phyloP scores from a whole-genome alignment of 2,797 vertebrate genomes.

The Carduelis carduelis region DNA sequence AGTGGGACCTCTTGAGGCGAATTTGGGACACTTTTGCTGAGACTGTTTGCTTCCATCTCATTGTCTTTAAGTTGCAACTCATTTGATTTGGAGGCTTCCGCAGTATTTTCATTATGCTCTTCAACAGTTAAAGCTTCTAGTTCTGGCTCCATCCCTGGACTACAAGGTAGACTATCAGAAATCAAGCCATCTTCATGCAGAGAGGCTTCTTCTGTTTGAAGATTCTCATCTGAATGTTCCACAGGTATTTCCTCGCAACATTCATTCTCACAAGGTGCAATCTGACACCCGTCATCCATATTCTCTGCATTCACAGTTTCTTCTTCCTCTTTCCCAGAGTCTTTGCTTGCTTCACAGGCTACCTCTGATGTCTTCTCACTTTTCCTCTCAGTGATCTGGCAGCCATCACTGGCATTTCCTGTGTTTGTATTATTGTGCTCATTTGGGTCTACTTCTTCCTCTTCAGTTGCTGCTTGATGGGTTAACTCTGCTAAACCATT shows the following conservation, averaged over 20 bases:
- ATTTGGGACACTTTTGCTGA: neutral
- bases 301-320: constrained; percentile 1
- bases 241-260: constrained; percentile 18
- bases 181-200: neutral
- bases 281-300: constrained; percentile 57
- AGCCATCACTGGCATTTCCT: neutral
- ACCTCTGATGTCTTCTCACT: neutral
- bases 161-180: neutral
- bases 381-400: neutral
- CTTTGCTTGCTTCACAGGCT: neutral
- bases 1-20: neutral
- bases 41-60: neutral
- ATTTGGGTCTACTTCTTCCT: neutral
- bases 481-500: neutral
- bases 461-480: neutral
- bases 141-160: neutral
- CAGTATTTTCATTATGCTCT: neutral
- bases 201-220: constrained; percentile 45
- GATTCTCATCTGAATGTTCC: constrained; percentile 13
- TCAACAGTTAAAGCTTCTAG: neutral
- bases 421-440: neutral
- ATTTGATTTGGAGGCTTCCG: neutral
- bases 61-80: neutral
- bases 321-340: neutral
- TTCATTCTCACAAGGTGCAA: constrained; percentile 60